These are phyloP conservation scores for Brachyhypopomus occidentalis DNA, from an alignment of 2,113 vertebrate species.

Conservation along the genomic window DNA sequence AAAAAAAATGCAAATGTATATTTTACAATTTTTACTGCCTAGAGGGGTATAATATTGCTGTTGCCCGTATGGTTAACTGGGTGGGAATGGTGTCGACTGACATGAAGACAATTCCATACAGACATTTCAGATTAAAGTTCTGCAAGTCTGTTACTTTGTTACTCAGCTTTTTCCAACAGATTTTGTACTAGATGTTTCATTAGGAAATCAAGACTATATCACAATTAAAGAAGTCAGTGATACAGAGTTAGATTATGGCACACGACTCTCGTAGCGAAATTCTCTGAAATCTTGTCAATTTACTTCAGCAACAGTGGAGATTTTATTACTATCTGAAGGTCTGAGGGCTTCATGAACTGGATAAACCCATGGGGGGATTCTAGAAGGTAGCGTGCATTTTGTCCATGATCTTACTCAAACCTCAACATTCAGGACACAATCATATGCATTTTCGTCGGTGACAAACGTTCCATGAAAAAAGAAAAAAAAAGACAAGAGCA, in stretches of 20 bases:
- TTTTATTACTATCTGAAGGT: slow-evolving; percentile 51
- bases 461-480: too few relatives aligned
- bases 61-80: too few relatives aligned
- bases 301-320: slow-evolving; percentile 5
- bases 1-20: too few relatives aligned
- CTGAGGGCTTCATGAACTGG: slow-evolving; percentile 63
- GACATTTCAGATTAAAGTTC: slow-evolving; percentile 17
- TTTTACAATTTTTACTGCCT: too few relatives aligned
- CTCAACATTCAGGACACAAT: background rate
- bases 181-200: background rate
- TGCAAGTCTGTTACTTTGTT: background rate
- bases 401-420: slow-evolving; percentile 51
- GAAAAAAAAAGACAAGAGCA: too few relatives aligned
- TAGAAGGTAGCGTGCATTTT: slow-evolving; percentile 36
- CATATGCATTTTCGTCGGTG: background rate
- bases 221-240: background rate
- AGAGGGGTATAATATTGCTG: too few relatives aligned
- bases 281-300: background rate
- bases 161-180: background rate
- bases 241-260: background rate
- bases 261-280: background rate
- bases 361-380: slow-evolving; percentile 62
- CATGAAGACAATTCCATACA: background rate
- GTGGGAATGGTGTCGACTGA: background rate
- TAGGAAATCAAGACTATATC: background rate